Evolutionary conservation across 2,888 invertebrate species (phyloP).

Genomic region (Hydrotaea cyrtoneurina): DNA sequence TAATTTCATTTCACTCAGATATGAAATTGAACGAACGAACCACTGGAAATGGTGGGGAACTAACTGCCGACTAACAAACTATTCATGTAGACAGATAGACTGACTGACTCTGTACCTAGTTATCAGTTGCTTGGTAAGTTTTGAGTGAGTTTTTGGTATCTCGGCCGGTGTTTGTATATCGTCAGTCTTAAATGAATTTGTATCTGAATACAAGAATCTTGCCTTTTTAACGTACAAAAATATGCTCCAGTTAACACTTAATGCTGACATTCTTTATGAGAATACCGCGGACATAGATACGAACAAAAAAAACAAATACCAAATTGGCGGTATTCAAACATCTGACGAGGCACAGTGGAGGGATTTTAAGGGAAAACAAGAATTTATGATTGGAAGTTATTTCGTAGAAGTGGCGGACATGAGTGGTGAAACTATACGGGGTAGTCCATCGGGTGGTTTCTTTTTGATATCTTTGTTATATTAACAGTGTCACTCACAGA

Average conservation of each 20-base stretch:
- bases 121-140: conserved; percentile 64
- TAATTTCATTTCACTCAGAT: conserved; percentile 49
- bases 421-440: no score
- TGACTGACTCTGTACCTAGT: not conserved
- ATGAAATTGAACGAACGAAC: not conserved
- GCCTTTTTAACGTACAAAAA: conserved; percentile 32
- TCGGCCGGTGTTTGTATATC: conserved; percentile 12
- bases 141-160: conserved; percentile 33
- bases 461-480: no score
- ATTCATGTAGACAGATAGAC: no score
- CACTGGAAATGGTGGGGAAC: not conserved
- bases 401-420: no score
- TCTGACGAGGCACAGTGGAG: not conserved
- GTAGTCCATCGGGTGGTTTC: no score
- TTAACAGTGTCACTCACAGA: no score
- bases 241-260: conserved; percentile 67
- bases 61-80: not conserved
- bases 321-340: not conserved
- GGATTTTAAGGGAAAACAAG: no score
- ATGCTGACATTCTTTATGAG: conserved; percentile 55
- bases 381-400: no score
- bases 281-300: conserved; percentile 14
- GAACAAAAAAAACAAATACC: not conserved
- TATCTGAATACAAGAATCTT: not conserved
- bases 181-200: conserved; percentile 15